Evolutionary conservation across 1,140 invertebrate species (phyloP).

Genomic region (Tetraneura akinire): DNA sequence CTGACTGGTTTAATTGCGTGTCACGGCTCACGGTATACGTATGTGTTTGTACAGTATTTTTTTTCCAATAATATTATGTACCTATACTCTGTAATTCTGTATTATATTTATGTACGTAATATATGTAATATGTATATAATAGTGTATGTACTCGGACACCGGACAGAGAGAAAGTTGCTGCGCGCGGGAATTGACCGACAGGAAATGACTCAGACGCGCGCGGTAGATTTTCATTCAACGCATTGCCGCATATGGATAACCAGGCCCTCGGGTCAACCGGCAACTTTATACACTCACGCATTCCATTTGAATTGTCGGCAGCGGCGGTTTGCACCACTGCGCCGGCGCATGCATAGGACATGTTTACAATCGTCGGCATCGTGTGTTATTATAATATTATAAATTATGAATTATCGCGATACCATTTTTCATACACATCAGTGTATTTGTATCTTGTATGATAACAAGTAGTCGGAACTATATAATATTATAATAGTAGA

Average conservation of each 20-base stretch:
- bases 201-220: slow-evolving; percentile 48
- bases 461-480: too few species aligned
- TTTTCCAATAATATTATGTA: neutral
- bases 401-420: neutral
- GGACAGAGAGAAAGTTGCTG: slow-evolving; percentile 26
- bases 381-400: neutral
- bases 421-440: too few species aligned
- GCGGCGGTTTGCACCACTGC: neutral
- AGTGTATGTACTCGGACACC: neutral
- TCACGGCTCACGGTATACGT: neutral
- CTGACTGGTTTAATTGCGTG: neutral
- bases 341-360: too few species aligned
- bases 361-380: too few species aligned
- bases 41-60: neutral
- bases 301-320: slow-evolving; percentile 1
- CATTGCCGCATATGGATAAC: slow-evolving; percentile 45
- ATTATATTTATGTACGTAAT: neutral
- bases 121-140: too few species aligned
- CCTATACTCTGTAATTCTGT: neutral
- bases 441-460: too few species aligned
- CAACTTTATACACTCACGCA: neutral
- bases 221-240: slow-evolving; percentile 48
- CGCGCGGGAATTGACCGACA: slow-evolving; percentile 49
- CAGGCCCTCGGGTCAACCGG: slow-evolving; percentile 39
- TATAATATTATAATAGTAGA: too few species aligned